Evolutionary conservation across 2,797 vertebrate genomes (phyloP).

Genomic region (Kryptolebias ocellatus): DNA sequence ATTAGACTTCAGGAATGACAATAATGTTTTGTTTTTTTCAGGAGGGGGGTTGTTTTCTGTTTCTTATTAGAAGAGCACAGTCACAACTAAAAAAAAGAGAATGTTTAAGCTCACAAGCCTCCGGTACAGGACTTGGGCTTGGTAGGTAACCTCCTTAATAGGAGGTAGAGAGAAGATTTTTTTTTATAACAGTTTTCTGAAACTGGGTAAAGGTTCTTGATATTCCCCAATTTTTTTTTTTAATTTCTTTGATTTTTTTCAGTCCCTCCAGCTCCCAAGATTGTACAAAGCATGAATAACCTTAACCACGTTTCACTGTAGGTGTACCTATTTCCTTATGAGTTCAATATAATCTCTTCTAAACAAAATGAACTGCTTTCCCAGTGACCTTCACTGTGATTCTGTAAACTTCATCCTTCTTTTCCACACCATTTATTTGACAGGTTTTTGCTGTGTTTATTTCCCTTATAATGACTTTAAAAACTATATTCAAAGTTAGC

Average conservation of each 20-base stretch:
- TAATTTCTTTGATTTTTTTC: background rate
- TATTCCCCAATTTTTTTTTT: background rate
- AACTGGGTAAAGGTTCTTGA: background rate
- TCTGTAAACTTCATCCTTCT: slow-evolving; percentile 2
- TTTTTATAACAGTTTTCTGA: too few species aligned
- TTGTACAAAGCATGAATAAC: background rate
- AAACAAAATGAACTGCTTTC: background rate
- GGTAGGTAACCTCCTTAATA: too few species aligned
- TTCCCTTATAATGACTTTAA: background rate
- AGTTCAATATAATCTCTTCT: background rate
- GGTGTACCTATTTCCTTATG: background rate
- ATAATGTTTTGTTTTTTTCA: too few species aligned
- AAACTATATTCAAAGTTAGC: background rate
- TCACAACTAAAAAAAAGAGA: too few species aligned
- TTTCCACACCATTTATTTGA: slow-evolving; percentile 1
- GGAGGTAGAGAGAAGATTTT: too few species aligned
- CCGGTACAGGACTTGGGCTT: too few species aligned
- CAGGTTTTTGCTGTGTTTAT: background rate
- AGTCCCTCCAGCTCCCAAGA: background rate
- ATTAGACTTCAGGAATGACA: too few species aligned
- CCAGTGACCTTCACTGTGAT: background rate
- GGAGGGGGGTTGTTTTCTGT: too few species aligned
- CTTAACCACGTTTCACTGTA: background rate
- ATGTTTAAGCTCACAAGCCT: too few species aligned
- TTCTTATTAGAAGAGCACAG: too few species aligned